Percentiles rank a stretch among this genome's conserved stretches.
Conservation (phyloP, 2,113 vertebrate species). For the Prinia subflava region DNA sequence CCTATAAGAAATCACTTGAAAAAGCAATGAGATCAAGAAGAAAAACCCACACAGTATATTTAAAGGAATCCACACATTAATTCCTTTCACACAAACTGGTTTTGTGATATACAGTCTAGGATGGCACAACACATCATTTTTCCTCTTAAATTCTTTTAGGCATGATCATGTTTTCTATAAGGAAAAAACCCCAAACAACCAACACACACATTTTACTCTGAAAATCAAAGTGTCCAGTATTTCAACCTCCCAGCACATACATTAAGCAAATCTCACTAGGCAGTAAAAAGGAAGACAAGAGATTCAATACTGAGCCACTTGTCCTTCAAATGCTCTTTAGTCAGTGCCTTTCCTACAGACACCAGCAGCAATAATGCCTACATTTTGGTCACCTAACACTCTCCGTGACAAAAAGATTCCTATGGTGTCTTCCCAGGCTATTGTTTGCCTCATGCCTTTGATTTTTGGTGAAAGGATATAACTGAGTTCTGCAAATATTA, state of each 20-base stretch:
- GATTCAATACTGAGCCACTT: background rate
- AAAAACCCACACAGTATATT: background rate
- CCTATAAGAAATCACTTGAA: background rate
- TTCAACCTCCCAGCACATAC: background rate
- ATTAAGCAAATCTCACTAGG: background rate
- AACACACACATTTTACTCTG: background rate
- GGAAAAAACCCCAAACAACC: background rate
- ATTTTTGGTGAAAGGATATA: background rate
- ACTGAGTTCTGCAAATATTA: background rate
- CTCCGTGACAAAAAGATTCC: background rate
- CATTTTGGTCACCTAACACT: background rate
- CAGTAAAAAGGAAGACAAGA: background rate
- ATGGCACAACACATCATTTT: background rate
- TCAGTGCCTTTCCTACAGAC: background rate
- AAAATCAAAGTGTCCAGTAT: background rate
- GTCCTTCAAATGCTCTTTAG: slow-evolving; percentile 24
- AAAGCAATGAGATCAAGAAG: background rate
- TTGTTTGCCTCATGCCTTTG: background rate
- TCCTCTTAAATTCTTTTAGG: background rate
- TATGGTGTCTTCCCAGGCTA: background rate
- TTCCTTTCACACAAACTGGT: background rate
- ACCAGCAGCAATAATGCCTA: background rate
- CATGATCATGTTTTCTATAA: background rate
- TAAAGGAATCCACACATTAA: background rate
- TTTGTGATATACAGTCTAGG: background rate